Conservation (phyloP, 2,113 vertebrate genomes). For the Jacana jacana region DNA sequence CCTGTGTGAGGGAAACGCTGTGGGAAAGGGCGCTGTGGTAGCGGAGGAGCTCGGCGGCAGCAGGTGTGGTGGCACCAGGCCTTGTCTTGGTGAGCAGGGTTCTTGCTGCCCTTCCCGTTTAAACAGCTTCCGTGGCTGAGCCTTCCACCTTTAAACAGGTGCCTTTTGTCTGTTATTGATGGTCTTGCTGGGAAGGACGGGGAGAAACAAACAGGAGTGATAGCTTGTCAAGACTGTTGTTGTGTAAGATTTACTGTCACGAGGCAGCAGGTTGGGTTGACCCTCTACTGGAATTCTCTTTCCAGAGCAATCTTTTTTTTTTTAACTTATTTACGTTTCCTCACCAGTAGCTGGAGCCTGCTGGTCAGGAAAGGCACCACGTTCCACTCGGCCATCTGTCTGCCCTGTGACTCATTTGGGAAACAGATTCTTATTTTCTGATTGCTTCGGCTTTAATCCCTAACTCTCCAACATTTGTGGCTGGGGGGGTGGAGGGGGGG, state of each 20-base stretch:
- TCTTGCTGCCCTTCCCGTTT: background rate
- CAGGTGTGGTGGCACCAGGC: background rate
- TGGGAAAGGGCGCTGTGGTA: rapidly evolving
- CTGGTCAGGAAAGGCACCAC: background rate
- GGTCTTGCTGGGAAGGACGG: background rate
- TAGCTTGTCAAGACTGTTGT: background rate
- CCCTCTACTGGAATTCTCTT: background rate
- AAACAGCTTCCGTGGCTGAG: background rate
- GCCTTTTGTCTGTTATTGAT: rapidly evolving
- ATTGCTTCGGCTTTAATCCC: constrained; percentile 42
- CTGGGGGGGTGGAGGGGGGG: too few relatives aligned
- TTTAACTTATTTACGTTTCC: background rate
- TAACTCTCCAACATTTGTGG: background rate
- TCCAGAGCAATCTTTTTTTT: background rate
- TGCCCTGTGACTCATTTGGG: background rate
- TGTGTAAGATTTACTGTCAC: background rate
- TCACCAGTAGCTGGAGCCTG: background rate
- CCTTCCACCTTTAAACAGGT: background rate
- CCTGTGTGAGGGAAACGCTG: background rate
- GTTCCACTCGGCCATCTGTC: background rate
- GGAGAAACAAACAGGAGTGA: background rate
- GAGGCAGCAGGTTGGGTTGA: rapidly evolving
- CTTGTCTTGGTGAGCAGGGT: rapidly evolving
- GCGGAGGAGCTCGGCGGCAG: background rate
- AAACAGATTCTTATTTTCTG: background rate